Conservation (phyloP, 2,888 invertebrate genomes). For the Clunio marinus region DNA sequence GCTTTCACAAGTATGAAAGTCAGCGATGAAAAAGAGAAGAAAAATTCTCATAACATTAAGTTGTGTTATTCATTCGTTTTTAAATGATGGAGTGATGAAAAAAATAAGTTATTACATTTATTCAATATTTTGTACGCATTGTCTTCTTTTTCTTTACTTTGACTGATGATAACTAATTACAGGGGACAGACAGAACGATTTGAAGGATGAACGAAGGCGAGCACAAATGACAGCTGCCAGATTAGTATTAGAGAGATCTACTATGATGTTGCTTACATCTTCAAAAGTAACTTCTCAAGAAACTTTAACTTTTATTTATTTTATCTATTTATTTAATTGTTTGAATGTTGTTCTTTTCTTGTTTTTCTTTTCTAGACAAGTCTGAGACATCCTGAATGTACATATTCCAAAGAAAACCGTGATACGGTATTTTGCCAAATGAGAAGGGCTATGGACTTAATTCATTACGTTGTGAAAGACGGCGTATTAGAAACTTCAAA, state of each 20-base stretch:
- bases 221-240: slow-evolving; percentile 96
- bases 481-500: slow-evolving; percentile 71
- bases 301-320: too few species aligned
- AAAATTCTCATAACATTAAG: too few species aligned
- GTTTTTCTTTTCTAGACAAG: slow-evolving; percentile 62
- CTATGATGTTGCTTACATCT: slow-evolving; percentile 93
- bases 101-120: not conserved
- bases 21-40: not conserved
- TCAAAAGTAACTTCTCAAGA: slow-evolving; percentile 78
- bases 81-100: not conserved
- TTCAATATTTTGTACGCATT: not conserved
- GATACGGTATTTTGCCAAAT: slow-evolving; percentile 98
- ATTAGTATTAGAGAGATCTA: slow-evolving; percentile 90
- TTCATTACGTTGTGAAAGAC: slow-evolving; percentile 95
- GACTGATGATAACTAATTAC: slow-evolving; percentile 15
- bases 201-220: slow-evolving; percentile 87
- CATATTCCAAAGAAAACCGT: slow-evolving; percentile 87
- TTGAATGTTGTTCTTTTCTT: not conserved
- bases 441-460: slow-evolving; percentile 93
- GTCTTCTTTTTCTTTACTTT: not conserved
- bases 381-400: slow-evolving; percentile 89
- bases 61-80: too few species aligned
- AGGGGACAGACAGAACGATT: slow-evolving; percentile 69
- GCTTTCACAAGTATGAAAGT: not conserved
- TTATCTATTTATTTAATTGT: slow-evolving; percentile 38